These are phyloP conservation scores for Proterorhinus semilunaris DNA, from an alignment of 2,113 vertebrate genomes.

Conservation along the genomic window DNA sequence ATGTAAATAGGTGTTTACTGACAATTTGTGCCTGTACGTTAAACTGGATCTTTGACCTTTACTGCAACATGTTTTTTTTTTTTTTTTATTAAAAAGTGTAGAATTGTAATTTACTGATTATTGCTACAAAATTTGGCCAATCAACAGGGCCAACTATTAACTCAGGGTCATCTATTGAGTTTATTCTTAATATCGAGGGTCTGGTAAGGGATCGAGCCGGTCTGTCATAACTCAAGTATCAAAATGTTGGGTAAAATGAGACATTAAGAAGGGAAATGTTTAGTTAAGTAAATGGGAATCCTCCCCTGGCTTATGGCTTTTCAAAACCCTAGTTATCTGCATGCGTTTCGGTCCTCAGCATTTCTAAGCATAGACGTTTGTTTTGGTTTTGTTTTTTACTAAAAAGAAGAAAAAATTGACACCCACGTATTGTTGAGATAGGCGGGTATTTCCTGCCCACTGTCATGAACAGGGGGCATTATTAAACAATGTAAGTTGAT, in stretches of 20 bases:
- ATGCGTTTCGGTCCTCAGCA: conserved; percentile 26
- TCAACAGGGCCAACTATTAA: conserved; percentile 69
- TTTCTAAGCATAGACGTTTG: not conserved
- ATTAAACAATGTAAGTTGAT: not conserved
- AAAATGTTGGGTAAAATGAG: conserved; percentile 35
- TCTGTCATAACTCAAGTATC: conserved; percentile 45
- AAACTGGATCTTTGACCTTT: conserved; percentile 71
- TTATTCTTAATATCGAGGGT: conserved; percentile 51
- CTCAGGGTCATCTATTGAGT: conserved; percentile 73
- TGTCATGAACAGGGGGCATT: conserved; percentile 9
- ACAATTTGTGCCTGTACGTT: conserved; percentile 74
- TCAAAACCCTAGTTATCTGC: conserved; percentile 20
- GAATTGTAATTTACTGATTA: conserved; percentile 53
- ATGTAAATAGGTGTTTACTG: conserved; percentile 74
- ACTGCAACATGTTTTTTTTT: conserved; percentile 31
- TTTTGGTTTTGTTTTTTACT: not conserved
- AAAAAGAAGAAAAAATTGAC: not conserved
- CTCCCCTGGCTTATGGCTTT: conserved; percentile 2
- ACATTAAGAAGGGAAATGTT: conserved; percentile 62
- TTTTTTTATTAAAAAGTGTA: conserved; percentile 44
- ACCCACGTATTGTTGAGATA: conserved; percentile 1
- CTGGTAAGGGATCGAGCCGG: conserved; percentile 52
- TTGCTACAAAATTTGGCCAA: conserved; percentile 61
- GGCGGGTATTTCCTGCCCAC: not conserved
- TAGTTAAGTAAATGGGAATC: conserved; percentile 32